phyloP scores from a whole-genome alignment of 2,797 vertebrate genomes.

The Staurois parvus region DNA sequence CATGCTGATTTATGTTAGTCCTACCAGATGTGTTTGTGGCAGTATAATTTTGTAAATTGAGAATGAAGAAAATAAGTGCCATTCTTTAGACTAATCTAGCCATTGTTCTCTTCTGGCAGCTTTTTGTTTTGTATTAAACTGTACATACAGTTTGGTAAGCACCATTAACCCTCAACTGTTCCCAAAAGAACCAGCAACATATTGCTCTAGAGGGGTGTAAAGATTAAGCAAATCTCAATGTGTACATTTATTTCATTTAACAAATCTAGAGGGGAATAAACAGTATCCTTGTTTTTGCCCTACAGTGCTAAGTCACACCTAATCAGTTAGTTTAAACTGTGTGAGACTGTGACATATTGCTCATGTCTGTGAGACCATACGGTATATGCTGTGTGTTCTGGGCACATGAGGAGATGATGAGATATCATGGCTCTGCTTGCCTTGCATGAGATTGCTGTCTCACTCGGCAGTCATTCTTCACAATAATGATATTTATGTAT shows the following conservation, averaged over 20 bases:
- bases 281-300: slow-evolving; percentile 26
- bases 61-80: background rate
- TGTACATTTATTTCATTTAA: slow-evolving; percentile 49
- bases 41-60: slow-evolving; percentile 16
- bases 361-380: slow-evolving; percentile 36
- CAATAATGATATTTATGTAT: slow-evolving; percentile 40
- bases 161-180: slow-evolving; percentile 52
- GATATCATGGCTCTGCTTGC: slow-evolving; percentile 43
- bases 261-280: slow-evolving; percentile 35
- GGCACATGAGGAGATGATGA: slow-evolving; percentile 56
- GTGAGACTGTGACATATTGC: slow-evolving; percentile 38
- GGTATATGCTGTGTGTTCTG: slow-evolving; percentile 46
- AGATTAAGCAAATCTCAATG: slow-evolving; percentile 43
- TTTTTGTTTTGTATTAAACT: slow-evolving; percentile 26
- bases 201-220: slow-evolving; percentile 38
- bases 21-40: background rate
- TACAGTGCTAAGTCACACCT: slow-evolving; percentile 30
- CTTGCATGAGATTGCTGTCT: slow-evolving; percentile 40
- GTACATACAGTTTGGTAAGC: slow-evolving; percentile 23
- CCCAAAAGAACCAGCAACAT: slow-evolving; percentile 43
- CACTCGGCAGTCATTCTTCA: slow-evolving; percentile 42
- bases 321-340: slow-evolving; percentile 46
- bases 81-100: background rate
- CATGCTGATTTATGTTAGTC: background rate
- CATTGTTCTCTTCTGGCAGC: slow-evolving; percentile 15